These are phyloP conservation scores for Eira barbara DNA, from an alignment of 2,113 vertebrate species.

Conservation along the genomic window DNA sequence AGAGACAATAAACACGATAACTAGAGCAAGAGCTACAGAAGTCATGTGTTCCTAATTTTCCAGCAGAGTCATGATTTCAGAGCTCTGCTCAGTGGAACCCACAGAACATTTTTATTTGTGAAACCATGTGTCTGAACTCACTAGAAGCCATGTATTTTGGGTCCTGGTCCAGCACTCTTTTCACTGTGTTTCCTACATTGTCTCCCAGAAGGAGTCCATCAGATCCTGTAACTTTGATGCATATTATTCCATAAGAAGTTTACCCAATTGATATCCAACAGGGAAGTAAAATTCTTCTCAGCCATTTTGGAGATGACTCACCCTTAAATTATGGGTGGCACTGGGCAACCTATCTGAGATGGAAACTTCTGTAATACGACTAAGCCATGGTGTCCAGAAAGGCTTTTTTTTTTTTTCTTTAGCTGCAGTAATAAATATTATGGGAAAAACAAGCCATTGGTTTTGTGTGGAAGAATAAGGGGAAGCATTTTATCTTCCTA, in stretches of 20 bases:
- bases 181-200: background rate
- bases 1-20: background rate
- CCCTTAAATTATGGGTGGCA: background rate
- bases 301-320: background rate
- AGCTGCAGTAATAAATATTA: background rate
- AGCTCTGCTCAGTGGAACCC: constrained; percentile 27
- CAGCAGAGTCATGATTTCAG: background rate
- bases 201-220: background rate
- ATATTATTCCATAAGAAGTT: background rate
- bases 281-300: constrained; percentile 29
- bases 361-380: constrained; percentile 11
- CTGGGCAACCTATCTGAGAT: background rate
- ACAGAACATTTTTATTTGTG: constrained; percentile 38
- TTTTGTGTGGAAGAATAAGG: background rate
- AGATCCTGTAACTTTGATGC: constrained; percentile 36
- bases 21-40: background rate
- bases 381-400: background rate
- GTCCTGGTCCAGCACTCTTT: background rate
- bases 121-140: constrained; percentile 47
- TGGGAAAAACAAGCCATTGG: background rate
- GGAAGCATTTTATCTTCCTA: constrained; percentile 20
- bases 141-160: background rate
- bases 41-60: constrained; percentile 34
- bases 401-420: constrained; percentile 46
- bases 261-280: background rate